Conservation (phyloP, 2,888 invertebrate genomes). For the Limnephilus rhombicus region DNA sequence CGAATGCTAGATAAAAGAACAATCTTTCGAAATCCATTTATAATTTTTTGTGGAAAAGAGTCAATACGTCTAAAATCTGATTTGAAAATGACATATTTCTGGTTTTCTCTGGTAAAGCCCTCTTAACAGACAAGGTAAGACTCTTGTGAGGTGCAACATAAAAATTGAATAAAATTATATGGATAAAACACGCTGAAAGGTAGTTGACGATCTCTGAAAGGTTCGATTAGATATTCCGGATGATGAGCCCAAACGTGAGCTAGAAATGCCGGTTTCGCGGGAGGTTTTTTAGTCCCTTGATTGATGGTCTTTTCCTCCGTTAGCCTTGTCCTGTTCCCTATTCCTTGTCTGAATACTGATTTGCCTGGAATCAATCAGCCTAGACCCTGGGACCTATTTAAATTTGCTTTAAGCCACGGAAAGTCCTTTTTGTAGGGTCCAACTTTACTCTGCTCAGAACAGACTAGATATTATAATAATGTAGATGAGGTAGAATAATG, state of each 20-base stretch:
- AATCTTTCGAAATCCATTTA: too few species aligned
- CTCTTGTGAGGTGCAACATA: too few species aligned
- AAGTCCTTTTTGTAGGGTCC: background rate
- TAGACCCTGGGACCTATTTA: background rate
- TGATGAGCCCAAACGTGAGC: conserved; percentile 10
- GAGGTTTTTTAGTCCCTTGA: conserved; percentile 15
- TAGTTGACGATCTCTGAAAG: background rate
- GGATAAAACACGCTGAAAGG: background rate
- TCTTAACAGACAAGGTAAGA: too few species aligned
- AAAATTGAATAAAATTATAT: too few species aligned
- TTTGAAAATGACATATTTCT: too few species aligned
- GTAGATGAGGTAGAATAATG: background rate
- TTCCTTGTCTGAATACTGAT: background rate
- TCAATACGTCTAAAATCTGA: too few species aligned
- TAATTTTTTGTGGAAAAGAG: too few species aligned
- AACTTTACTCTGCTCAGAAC: background rate
- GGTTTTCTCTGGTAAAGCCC: too few species aligned
- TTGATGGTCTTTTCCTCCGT: background rate
- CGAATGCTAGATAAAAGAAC: too few species aligned
- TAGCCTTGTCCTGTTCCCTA: background rate
- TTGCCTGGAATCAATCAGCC: background rate
- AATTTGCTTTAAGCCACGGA: background rate
- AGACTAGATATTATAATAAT: background rate
- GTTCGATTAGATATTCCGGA: background rate
- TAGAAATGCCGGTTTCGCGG: conserved; percentile 29